phyloP scores from a whole-genome alignment of 2,888 invertebrate species.

The Pharmacophagus antenor region DNA sequence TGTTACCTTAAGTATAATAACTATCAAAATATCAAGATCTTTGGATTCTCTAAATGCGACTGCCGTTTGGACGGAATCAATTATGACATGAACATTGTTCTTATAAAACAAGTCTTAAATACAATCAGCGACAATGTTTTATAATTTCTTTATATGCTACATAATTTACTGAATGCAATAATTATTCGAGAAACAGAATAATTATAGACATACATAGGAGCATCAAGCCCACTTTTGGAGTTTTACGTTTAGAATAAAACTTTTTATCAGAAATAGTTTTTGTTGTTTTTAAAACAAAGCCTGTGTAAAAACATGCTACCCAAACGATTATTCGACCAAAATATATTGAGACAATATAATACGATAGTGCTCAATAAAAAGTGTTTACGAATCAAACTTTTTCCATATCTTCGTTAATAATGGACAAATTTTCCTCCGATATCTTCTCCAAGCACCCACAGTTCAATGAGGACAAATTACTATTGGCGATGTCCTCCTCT shows the following conservation, averaged over 20 bases:
- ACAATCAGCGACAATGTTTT: too few species aligned
- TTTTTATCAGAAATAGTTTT: too few species aligned
- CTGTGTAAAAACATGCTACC: too few species aligned
- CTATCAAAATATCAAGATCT: conserved; percentile 52
- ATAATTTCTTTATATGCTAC: background rate
- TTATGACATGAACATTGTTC: background rate
- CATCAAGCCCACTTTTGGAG: background rate
- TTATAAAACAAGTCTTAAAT: background rate
- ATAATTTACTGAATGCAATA: conserved; percentile 10
- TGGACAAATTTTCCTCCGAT: conserved; percentile 68
- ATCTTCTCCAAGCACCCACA: conserved; percentile 65
- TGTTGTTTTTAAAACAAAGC: too few species aligned
- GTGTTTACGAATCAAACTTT: conserved; percentile 13
- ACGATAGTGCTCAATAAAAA: background rate
- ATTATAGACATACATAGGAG: background rate
- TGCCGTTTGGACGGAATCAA: conserved; percentile 40
- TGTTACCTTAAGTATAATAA: conserved; percentile 38
- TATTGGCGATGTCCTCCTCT: conserved; percentile 57
- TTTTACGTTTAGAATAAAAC: conserved; percentile 3
- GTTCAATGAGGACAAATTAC: conserved; percentile 43
- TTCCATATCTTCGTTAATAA: conserved; percentile 52
- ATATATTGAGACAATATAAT: background rate
- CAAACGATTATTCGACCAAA: too few species aligned
- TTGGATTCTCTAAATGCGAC: conserved; percentile 65
- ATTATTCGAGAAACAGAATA: background rate